phyloP scores from a whole-genome alignment of 2,888 invertebrate genomes.

The Zelleria hepariella region DNA sequence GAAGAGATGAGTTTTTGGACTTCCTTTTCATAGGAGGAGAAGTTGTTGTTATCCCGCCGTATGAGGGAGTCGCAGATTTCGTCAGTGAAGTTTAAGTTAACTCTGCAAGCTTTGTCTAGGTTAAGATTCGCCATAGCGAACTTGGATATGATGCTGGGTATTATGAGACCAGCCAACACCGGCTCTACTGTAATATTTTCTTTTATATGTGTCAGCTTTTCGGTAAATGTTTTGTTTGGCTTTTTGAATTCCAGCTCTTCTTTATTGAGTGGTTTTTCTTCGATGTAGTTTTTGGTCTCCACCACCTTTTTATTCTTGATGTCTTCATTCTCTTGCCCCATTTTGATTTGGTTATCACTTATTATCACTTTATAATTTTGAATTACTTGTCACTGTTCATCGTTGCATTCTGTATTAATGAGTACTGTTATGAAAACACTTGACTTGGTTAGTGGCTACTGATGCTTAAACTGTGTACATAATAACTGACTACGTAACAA shows the following conservation, averaged over 20 bases:
- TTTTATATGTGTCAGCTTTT: conserved; percentile 41
- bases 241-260: conserved; percentile 27
- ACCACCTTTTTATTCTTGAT: not conserved
- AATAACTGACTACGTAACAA: not conserved
- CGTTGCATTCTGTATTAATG: conserved; percentile 14
- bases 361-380: not conserved
- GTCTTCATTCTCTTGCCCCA: conserved; percentile 24
- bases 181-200: conserved; percentile 81
- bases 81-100: conserved; percentile 43
- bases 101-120: conserved; percentile 60
- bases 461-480: not conserved
- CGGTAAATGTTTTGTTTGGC: conserved; percentile 35
- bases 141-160: conserved; percentile 77
- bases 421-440: not conserved
- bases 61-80: conserved; percentile 52
- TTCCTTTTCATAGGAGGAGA: conserved; percentile 64
- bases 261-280: not conserved
- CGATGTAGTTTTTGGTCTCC: not conserved
- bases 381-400: not conserved
- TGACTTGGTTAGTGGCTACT: not conserved
- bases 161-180: conserved; percentile 78
- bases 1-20: conserved; percentile 72
- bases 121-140: conserved; percentile 74
- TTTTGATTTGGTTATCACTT: conserved; percentile 19
- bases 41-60: conserved; percentile 50